These are phyloP conservation scores for Cinara cedri DNA, from an alignment of 2,888 invertebrate genomes.

Conservation along the genomic window DNA sequence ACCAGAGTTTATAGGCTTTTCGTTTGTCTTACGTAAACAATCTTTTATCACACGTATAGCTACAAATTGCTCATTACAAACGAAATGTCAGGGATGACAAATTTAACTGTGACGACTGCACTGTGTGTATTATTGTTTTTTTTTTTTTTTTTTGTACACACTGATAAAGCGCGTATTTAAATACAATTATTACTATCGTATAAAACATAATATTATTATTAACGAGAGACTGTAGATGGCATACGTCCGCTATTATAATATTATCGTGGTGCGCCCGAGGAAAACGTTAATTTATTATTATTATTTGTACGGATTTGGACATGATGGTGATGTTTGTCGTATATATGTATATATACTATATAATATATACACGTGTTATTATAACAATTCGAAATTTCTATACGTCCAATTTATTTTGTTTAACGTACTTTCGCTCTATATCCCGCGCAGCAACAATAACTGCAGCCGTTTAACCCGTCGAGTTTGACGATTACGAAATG, in stretches of 20 bases:
- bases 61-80: too few species aligned
- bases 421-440: slow-evolving; percentile 8
- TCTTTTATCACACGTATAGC: too few species aligned
- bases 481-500: too few species aligned
- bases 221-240: neutral
- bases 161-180: too few species aligned
- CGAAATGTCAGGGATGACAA: too few species aligned
- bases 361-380: too few species aligned
- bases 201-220: neutral
- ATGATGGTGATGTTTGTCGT: neutral
- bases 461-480: neutral
- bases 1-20: too few species aligned
- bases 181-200: neutral
- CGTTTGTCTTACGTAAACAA: too few species aligned
- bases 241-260: neutral
- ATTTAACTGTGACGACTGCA: too few species aligned
- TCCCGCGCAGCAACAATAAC: neutral
- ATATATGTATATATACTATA: too few species aligned
- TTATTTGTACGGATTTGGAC: neutral
- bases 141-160: too few species aligned
- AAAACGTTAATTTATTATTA: neutral
- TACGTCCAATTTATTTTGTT: neutral
- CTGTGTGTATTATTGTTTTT: too few species aligned
- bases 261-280: neutral
- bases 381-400: slow-evolving; percentile 20